Evolutionary conservation across 2,797 vertebrate species (phyloP).

Genomic region (Chromobotia macracanthus): DNA sequence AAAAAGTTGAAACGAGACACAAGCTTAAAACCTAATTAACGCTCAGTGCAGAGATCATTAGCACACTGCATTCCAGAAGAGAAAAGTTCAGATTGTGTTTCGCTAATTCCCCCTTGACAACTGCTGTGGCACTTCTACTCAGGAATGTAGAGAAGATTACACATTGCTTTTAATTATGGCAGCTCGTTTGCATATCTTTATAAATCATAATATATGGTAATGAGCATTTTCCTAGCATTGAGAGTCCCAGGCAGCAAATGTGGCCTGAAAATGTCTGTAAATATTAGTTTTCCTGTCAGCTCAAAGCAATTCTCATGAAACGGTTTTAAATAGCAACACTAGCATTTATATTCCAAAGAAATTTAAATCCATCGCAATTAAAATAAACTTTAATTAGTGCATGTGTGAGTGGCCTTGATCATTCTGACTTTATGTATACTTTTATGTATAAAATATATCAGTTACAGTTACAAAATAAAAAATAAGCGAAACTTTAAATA

Average conservation of each 20-base stretch:
- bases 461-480: background rate
- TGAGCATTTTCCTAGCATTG: slow-evolving; percentile 77
- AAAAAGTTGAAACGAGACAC: slow-evolving; percentile 36
- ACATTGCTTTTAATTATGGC: slow-evolving; percentile 81
- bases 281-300: slow-evolving; percentile 60
- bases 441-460: background rate
- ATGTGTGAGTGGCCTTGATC: background rate
- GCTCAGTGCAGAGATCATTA: slow-evolving; percentile 50
- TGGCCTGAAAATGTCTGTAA: slow-evolving; percentile 81
- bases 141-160: slow-evolving; percentile 71
- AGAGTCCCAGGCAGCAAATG: slow-evolving; percentile 71
- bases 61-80: slow-evolving; percentile 50
- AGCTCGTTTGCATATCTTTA: slow-evolving; percentile 80
- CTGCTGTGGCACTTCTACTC: slow-evolving; percentile 50
- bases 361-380: slow-evolving; percentile 42
- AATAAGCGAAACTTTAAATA: no score
- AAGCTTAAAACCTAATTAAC: slow-evolving; percentile 53
- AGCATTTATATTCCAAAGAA: slow-evolving; percentile 42
- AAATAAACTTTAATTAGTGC: slow-evolving; percentile 31
- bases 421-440: slow-evolving; percentile 6
- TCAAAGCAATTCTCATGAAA: slow-evolving; percentile 40
- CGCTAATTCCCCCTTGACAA: slow-evolving; percentile 82
- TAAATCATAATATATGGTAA: slow-evolving; percentile 85
- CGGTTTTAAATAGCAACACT: slow-evolving; percentile 46
- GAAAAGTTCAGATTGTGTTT: slow-evolving; percentile 78